These are phyloP conservation scores for Silurus aristotelis DNA, from an alignment of 2,797 vertebrate genomes.

Conservation along the genomic window DNA sequence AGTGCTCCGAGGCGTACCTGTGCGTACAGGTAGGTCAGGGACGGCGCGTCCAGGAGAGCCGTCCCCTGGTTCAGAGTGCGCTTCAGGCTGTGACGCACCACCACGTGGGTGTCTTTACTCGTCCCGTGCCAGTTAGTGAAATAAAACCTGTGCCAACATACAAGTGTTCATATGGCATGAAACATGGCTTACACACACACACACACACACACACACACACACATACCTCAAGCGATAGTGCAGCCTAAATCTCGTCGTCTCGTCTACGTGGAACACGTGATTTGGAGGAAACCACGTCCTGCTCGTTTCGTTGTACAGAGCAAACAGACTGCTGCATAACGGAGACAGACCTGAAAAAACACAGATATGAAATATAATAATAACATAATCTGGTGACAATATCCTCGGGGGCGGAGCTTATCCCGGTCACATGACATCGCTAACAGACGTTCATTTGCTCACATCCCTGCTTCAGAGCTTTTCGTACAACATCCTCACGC, in stretches of 20 bases:
- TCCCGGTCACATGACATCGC: neutral
- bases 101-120: constrained; percentile 71
- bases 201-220: neutral
- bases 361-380: neutral
- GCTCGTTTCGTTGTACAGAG: constrained; percentile 76
- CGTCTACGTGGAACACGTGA: constrained; percentile 72
- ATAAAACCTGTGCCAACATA: constrained; percentile 71
- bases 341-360: constrained; percentile 76
- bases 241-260: constrained; percentile 71
- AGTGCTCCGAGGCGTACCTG: constrained; percentile 67
- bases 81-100: constrained; percentile 77
- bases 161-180: neutral
- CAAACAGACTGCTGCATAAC: constrained; percentile 82
- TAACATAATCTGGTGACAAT: neutral
- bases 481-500: too few species aligned
- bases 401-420: neutral
- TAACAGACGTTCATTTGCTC: neutral
- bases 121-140: constrained; percentile 87
- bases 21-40: constrained; percentile 82
- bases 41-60: constrained; percentile 77
- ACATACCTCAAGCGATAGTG: constrained; percentile 82
- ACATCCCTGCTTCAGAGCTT: too few species aligned
- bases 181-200: neutral
- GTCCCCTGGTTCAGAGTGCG: constrained; percentile 68
- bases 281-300: constrained; percentile 83